A percentile compares a stretch with the other conserved stretches of the same genome.
These are phyloP conservation scores for Mercenaria mercenaria DNA, from an alignment of 1,140 invertebrate species.

Conservation along the genomic window DNA sequence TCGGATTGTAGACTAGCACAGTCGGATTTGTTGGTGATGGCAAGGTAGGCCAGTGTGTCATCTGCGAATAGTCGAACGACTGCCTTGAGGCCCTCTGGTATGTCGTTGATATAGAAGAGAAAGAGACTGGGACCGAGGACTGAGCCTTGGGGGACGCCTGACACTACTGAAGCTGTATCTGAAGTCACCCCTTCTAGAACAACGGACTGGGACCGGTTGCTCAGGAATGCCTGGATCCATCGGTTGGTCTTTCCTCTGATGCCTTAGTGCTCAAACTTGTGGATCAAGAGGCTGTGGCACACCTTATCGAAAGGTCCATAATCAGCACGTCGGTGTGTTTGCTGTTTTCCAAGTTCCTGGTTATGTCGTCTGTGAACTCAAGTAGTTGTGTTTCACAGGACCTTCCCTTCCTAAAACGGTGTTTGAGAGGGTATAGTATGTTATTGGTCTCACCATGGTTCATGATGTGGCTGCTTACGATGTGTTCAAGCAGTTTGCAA, in stretches of 20 bases:
- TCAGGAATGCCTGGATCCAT: too few species aligned
- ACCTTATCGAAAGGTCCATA: neutral
- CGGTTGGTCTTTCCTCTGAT: too few species aligned
- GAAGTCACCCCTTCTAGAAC: too few species aligned
- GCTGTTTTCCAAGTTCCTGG: neutral
- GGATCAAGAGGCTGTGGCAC: too few species aligned
- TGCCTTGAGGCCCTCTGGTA: slow-evolving; percentile 30
- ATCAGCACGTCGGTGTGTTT: neutral
- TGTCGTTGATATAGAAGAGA: slow-evolving; percentile 66
- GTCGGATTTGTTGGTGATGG: neutral
- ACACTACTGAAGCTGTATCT: slow-evolving; percentile 19
- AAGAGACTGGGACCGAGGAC: slow-evolving; percentile 51
- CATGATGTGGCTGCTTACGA: too few species aligned
- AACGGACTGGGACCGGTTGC: too few species aligned
- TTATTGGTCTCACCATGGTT: too few species aligned
- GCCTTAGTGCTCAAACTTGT: too few species aligned
- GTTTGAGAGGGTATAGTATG: neutral
- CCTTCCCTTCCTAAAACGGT: too few species aligned
- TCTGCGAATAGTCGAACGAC: slow-evolving; percentile 58
- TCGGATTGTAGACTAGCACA: neutral
- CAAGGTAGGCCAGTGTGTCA: slow-evolving; percentile 29
- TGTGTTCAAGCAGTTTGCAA: too few species aligned
- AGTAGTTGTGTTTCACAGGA: too few species aligned
- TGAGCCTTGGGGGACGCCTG: slow-evolving; percentile 60
- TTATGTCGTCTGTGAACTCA: neutral